Conservation (phyloP, 2,888 invertebrate genomes). For the Pandemis corylana region DNA sequence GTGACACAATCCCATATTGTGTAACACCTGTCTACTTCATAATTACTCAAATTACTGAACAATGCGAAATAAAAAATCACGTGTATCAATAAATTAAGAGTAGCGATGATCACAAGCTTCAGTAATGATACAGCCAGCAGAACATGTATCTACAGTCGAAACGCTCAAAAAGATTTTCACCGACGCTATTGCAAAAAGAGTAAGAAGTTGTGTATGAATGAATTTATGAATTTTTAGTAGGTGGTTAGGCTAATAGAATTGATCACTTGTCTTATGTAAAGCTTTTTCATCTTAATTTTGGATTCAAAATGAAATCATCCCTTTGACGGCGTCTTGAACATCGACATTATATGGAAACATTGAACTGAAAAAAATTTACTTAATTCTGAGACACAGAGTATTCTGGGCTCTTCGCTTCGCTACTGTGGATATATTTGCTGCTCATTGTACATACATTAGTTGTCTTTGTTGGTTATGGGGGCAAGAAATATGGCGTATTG, state of each 20-base stretch:
- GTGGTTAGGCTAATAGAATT: too few species aligned
- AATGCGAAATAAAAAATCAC: conserved; percentile 38
- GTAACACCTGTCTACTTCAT: conserved; percentile 33
- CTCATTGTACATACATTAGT: conserved; percentile 29
- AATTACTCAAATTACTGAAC: conserved; percentile 38
- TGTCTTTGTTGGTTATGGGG: conserved; percentile 47
- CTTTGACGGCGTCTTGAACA: too few species aligned
- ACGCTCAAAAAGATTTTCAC: not conserved
- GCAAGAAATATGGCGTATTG: conserved; percentile 68
- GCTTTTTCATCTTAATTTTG: too few species aligned
- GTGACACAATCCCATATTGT: conserved; percentile 29
- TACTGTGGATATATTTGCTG: not conserved
- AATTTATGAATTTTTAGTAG: too few species aligned
- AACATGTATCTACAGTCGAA: not conserved
- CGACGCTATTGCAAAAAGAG: not conserved
- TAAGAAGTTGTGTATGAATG: not conserved
- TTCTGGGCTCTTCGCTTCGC: not conserved
- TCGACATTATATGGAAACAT: too few species aligned
- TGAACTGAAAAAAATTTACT: too few species aligned
- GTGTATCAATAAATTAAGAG: conserved; percentile 29
- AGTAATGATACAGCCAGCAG: not conserved
- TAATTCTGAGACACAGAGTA: not conserved
- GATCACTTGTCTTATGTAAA: too few species aligned
- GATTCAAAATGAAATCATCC: too few species aligned
- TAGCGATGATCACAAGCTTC: conserved; percentile 25